Base-by-base conservation (phyloP, 2,113 vertebrate genomes). In the Herpetotheres cachinnans region DNA sequence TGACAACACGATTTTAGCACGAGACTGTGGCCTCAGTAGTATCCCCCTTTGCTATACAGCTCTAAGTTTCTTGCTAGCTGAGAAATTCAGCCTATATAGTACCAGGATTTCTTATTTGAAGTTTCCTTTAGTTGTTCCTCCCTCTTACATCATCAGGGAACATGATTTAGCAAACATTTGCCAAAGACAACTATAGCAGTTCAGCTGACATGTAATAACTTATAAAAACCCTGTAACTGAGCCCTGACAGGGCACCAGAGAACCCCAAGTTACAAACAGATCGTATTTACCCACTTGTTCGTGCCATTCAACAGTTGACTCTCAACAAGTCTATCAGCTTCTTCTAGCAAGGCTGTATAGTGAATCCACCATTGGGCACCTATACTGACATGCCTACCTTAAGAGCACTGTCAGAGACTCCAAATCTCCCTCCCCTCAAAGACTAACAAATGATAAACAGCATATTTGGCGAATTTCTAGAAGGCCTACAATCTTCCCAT, bases 221-320 rank as follows among this genome's bases (percentile, higher is more conserved):
- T 70, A 90, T 11, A 88, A 96, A 82, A 32, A 8, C 19, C 21
- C 70, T 87, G 91, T 87, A 96, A 95, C 78, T 59, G 90, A 96
- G 67, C 82, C 93, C 86, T 97, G 90, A 86, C 88, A 89, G 1
- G 55, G 84, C 81, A 79, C 56, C 2, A 2, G 62, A 90, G 92
- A 93, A 86, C 82, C 76, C 92, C 16, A 22, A 73, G 76, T 50
- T 94, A 86, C 92, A 95, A 96, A 90, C 84, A 85, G 82, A 96
- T 95, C 89, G 5, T 88, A 67, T 97, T 95, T 86, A 92, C 78
- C 71, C 96, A 95, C 74, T 96, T 94, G 92, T 44, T 83, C 25
- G 25, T 94, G 93, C 93, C 93, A 97, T 95, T 95, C 95, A 95
- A 93, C 55, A 77, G 90, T 0, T 86, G 59, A 72, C 85, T 63